phyloP scores from a whole-genome alignment of 2,113 vertebrate genomes.

The Solenodon paradoxus region DNA sequence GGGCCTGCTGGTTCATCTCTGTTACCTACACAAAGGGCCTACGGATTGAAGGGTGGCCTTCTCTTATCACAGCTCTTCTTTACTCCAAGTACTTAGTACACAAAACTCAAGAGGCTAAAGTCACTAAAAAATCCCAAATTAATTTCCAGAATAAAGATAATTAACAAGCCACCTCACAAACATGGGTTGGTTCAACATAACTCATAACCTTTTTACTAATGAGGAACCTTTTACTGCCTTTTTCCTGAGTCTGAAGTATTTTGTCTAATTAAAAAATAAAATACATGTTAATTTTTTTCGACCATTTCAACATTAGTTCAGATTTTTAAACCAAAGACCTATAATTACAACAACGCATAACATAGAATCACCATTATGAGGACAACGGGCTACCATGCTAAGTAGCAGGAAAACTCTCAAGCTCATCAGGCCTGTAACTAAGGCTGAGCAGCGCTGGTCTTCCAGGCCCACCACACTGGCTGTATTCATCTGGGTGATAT shows the following conservation, averaged over 20 bases:
- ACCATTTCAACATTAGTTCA: background rate
- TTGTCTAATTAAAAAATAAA: background rate
- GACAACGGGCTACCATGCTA: background rate
- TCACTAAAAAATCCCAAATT: background rate
- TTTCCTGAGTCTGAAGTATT: background rate
- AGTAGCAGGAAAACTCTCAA: background rate
- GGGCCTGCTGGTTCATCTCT: background rate
- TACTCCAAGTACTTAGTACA: background rate
- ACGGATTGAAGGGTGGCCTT: fast-evolving
- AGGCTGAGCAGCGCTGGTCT: fast-evolving
- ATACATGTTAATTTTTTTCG: background rate
- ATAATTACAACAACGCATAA: background rate
- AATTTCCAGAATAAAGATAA: background rate
- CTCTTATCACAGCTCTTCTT: background rate
- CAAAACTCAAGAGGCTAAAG: background rate
- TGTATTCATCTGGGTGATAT: too few species aligned
- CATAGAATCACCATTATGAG: background rate
- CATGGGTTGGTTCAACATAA: background rate
- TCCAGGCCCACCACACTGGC: background rate
- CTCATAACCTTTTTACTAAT: background rate
- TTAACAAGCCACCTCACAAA: background rate
- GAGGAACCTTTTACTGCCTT: background rate
- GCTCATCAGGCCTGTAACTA: background rate
- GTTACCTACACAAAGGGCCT: fast-evolving
- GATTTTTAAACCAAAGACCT: background rate